Conservation (phyloP, 2,888 invertebrate genomes). For the Drosophila niveifrons region DNA sequence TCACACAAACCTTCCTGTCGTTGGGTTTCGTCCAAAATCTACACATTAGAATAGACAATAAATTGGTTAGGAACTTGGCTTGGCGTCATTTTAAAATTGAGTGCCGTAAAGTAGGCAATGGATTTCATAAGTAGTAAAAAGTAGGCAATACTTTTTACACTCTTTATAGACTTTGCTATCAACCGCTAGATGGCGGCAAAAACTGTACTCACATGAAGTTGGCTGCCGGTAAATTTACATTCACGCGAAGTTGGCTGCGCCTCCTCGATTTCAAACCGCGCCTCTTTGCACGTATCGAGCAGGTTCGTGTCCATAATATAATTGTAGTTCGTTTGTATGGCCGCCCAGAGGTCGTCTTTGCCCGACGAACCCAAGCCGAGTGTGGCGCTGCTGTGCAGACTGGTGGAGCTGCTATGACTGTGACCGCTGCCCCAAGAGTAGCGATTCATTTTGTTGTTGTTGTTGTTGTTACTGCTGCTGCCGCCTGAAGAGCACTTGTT, state of each 20-base stretch:
- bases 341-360: conserved; percentile 96
- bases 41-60: neutral
- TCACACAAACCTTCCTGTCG: conserved; percentile 81
- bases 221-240: conserved; percentile 50
- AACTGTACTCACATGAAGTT: conserved; percentile 47
- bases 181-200: conserved; percentile 25
- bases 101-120: neutral
- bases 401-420: conserved; percentile 88
- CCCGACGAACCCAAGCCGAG: conserved; percentile 84
- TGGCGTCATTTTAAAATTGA: neutral
- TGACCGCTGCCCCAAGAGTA: conserved; percentile 92
- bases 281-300: conserved; percentile 93
- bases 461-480: conserved; percentile 29
- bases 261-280: conserved; percentile 84
- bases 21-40: conserved; percentile 82
- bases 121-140: neutral
- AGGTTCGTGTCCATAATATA: conserved; percentile 98
- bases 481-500: conserved; percentile 43
- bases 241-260: conserved; percentile 59
- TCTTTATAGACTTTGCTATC: neutral
- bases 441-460: conserved; percentile 86
- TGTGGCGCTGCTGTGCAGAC: conserved; percentile 85
- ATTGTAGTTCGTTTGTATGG: conserved; percentile 95
- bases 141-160: neutral
- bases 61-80: neutral